phyloP scores from a whole-genome alignment of 2,113 vertebrate species.

The Brachyhypopomus occidentalis region DNA sequence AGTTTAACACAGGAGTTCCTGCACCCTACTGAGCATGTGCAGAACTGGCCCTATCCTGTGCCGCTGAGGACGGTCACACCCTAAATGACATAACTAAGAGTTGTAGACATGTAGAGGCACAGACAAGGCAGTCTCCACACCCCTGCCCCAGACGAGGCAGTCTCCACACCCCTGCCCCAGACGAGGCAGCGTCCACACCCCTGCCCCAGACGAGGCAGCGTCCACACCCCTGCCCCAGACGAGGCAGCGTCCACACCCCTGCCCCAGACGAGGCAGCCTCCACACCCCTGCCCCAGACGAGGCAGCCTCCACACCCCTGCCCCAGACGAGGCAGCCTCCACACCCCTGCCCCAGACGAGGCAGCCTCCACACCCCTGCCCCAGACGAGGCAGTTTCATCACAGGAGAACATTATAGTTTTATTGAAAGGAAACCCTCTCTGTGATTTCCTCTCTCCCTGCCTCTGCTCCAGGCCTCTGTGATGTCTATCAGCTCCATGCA shows the following conservation, averaged over 20 bases:
- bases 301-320: no score
- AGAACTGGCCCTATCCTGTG: not conserved
- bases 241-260: not conserved
- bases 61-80: not conserved
- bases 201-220: not conserved
- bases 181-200: no score
- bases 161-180: not conserved
- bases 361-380: no score
- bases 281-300: not conserved
- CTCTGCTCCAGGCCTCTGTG: conserved; percentile 41
- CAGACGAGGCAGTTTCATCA: no score
- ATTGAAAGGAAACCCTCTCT: conserved; percentile 46
- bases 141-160: not conserved
- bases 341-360: no score
- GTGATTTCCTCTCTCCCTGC: conserved; percentile 33
- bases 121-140: not conserved
- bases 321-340: no score
- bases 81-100: not conserved
- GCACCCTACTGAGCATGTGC: not conserved
- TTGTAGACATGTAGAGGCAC: not conserved
- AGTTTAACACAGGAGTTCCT: conserved; percentile 43
- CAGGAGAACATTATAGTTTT: conserved; percentile 43
- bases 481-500: conserved; percentile 2
- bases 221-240: not conserved
- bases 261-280: conserved; percentile 6